Percentiles rank a stretch among this genome's conserved stretches.
Conservation (phyloP, 2,797 vertebrate genomes). For the Pantherophis alleghaniensis region DNA sequence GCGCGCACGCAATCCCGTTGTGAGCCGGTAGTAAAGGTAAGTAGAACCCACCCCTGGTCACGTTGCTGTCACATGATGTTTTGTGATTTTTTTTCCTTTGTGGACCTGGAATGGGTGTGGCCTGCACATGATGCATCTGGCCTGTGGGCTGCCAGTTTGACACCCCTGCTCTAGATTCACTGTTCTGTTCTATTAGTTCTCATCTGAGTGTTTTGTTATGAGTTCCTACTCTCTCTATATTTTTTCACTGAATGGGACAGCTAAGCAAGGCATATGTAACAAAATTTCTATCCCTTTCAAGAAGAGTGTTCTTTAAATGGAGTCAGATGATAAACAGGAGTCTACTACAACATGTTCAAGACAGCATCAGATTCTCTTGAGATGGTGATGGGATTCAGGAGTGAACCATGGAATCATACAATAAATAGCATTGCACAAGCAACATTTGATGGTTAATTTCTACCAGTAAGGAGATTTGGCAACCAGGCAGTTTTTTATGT, state of each 20-base stretch:
- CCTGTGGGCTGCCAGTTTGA: too few species aligned
- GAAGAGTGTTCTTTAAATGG: neutral
- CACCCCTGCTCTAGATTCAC: neutral
- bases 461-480: neutral
- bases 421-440: neutral
- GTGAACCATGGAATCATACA: neutral
- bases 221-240: neutral
- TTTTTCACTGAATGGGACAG: neutral
- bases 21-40: too few species aligned
- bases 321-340: neutral
- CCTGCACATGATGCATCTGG: too few species aligned
- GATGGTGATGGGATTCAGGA: neutral
- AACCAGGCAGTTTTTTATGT: neutral
- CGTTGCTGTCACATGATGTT: too few species aligned
- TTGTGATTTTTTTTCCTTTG: too few species aligned
- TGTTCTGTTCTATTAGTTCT: neutral
- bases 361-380: neutral
- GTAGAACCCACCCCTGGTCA: too few species aligned
- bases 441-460: neutral
- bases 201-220: neutral
- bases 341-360: neutral
- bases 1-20: too few species aligned
- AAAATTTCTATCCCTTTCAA: neutral
- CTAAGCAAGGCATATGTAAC: neutral
- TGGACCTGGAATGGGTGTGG: too few species aligned